phyloP scores from a whole-genome alignment of 1,140 invertebrate genomes.

The Sycophila sp. region DNA sequence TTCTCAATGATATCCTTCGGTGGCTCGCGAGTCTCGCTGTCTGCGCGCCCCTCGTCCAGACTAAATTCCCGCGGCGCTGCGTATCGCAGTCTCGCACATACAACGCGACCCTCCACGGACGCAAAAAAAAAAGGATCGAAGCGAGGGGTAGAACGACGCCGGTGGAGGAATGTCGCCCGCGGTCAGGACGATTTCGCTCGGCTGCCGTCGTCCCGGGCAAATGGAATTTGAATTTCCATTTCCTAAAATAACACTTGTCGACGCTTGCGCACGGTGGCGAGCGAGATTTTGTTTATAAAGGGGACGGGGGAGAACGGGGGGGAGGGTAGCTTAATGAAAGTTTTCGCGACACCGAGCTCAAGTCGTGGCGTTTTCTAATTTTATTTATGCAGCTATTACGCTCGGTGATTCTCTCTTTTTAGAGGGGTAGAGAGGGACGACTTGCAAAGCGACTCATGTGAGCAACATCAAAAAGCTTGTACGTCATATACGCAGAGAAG shows the following conservation, averaged over 20 bases:
- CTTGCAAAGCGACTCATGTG: no score
- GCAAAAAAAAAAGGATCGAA: not conserved
- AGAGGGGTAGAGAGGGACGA: no score
- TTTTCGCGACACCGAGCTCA: constrained; percentile 17
- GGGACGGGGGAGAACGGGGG: not conserved
- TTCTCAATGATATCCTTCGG: no score
- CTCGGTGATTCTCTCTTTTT: not conserved
- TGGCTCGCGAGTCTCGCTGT: no score
- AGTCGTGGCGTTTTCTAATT: constrained; percentile 12
- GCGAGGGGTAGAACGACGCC: not conserved
- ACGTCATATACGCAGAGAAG: no score
- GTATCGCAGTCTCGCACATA: no score
- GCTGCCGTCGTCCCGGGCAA: not conserved
- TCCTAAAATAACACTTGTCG: constrained; percentile 35
- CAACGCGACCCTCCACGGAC: not conserved
- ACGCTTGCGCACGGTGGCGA: not conserved
- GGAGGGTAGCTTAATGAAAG: constrained; percentile 23
- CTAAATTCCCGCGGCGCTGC: no score
- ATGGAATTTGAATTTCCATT: constrained; percentile 38
- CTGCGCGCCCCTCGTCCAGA: no score
- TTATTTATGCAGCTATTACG: constrained; percentile 18
- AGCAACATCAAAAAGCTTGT: no score
- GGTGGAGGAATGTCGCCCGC: constrained; percentile 7
- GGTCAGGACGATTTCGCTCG: not conserved
- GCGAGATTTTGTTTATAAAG: constrained; percentile 35